Evolutionary conservation across 2,113 vertebrate species (phyloP), one percentile per base, ranked within the genome.

Genomic region (Craseonycteris thonglongyai): DNA sequence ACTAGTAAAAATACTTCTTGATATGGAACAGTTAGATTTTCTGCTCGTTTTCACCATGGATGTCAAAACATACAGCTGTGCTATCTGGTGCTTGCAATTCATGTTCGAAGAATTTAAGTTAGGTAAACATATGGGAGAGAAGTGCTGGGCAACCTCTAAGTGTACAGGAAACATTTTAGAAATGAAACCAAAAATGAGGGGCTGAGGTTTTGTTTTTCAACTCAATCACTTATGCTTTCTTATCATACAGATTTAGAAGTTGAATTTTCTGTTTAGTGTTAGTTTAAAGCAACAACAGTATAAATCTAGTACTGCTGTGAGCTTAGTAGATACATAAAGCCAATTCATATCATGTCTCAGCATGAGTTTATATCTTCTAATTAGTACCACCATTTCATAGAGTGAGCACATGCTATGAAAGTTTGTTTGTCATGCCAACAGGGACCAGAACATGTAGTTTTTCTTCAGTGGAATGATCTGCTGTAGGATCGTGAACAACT

Each of bases 11-110:
- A 99, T 99, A 99, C 99, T 99, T 99, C 99, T 99, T 99, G 99
- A 99, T 99, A 99, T 99, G 99, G 99, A 99, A 99, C 99, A 99
- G 98, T 99, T 98, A 98, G 99, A 99, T 99, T 99, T 99, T 99
- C 99, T 99, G 99, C 99, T 99, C 97, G 96, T 99, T 99, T 99
- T 99, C 98, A 98, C 99, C 97, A 97, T 97, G 98, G 98, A 98
- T 99, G 99, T 99, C 98, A 99, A 98, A 98, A 98, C 97, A 98
- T 97, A 94, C 98, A 98, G 98, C 98, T 98, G 98, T 98, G 98
- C 93, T 98, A 98, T 97, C 96, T 98, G 90, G 93, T 97, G 97
- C 97, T 97, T 94, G 42, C 95, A 96, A 96, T 95, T 96, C 96
- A 79, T 97, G 93, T 97, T 91, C 90, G 89, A 96, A 35, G 96